Percentiles rank a stretch among this genome's conserved stretches.
Conservation (phyloP, 1,140 invertebrate genomes). For the Mesaphorura yosii region DNA sequence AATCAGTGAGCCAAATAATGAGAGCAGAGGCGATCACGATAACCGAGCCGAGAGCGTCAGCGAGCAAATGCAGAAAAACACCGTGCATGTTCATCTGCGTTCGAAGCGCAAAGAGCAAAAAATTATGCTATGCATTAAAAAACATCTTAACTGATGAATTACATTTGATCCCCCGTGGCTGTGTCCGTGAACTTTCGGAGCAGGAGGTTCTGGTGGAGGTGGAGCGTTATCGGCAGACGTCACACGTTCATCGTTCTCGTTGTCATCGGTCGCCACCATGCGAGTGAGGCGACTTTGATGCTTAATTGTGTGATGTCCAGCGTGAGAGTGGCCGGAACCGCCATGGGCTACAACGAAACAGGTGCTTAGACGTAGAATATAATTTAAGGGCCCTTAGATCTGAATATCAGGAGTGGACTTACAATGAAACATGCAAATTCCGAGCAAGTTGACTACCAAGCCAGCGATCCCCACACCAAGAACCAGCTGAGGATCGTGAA, state of each 20-base stretch:
- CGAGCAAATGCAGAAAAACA: slow-evolving; percentile 92
- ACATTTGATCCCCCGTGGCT: slow-evolving; percentile 40
- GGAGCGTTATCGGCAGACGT: slow-evolving; percentile 38
- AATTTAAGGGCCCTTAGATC: no score
- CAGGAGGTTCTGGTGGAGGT: slow-evolving; percentile 35
- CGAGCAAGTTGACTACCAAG: slow-evolving; percentile 69
- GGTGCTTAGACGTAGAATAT: slow-evolving; percentile 8
- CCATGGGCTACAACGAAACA: slow-evolving; percentile 54
- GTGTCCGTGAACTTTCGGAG: slow-evolving; percentile 36
- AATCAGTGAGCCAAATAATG: slow-evolving; percentile 66
- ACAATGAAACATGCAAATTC: slow-evolving; percentile 72
- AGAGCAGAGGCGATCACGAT: slow-evolving; percentile 91
- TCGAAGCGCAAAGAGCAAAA: slow-evolving; percentile 40
- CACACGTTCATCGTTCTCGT: slow-evolving; percentile 66
- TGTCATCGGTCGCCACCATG: slow-evolving; percentile 54
- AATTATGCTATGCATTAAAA: background rate
- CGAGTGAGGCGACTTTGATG: slow-evolving; percentile 41
- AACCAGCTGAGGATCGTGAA: slow-evolving; percentile 65
- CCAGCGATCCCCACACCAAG: slow-evolving; percentile 65
- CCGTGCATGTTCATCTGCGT: slow-evolving; percentile 92
- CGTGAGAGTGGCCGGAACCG: slow-evolving; percentile 53
- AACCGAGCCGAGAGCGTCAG: slow-evolving; percentile 81
- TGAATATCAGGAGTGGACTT: slow-evolving; percentile 37
- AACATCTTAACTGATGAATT: slow-evolving; percentile 6
- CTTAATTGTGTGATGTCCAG: slow-evolving; percentile 44